These are phyloP conservation scores for Dufourea novaeangliae DNA, from an alignment of 1,140 invertebrate species.

Conservation along the genomic window DNA sequence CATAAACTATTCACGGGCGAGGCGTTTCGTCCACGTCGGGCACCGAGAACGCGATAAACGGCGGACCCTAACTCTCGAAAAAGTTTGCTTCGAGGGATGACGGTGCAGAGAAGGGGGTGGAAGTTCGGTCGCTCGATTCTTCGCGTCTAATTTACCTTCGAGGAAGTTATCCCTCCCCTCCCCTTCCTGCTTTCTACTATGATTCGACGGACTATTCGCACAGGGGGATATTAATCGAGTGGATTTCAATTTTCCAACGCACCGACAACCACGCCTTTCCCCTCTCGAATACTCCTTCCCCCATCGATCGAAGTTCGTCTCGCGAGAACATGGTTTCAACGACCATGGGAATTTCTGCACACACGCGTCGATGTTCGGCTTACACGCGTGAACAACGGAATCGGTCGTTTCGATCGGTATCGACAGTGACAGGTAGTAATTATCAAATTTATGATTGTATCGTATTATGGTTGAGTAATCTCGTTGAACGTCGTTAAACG, in stretches of 20 bases:
- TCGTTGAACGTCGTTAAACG: neutral
- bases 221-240: neutral
- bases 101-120: too few species aligned
- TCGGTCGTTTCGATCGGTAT: neutral
- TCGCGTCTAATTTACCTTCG: neutral
- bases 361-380: neutral
- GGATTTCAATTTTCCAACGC: neutral
- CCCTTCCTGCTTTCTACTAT: too few species aligned
- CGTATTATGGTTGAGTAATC: neutral
- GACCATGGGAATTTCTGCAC: neutral
- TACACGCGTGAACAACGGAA: neutral
- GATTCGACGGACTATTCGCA: too few species aligned
- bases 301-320: neutral
- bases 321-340: neutral
- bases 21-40: neutral
- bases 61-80: neutral
- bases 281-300: neutral
- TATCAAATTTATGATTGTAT: slow-evolving; percentile 9
- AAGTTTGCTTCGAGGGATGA: neutral
- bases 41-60: neutral
- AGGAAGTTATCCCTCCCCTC: neutral
- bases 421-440: too few species aligned
- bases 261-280: neutral
- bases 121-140: neutral
- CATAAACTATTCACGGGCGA: neutral